These are phyloP conservation scores for Panopea generosa DNA, from an alignment of 2,888 invertebrate species.

Conservation along the genomic window DNA sequence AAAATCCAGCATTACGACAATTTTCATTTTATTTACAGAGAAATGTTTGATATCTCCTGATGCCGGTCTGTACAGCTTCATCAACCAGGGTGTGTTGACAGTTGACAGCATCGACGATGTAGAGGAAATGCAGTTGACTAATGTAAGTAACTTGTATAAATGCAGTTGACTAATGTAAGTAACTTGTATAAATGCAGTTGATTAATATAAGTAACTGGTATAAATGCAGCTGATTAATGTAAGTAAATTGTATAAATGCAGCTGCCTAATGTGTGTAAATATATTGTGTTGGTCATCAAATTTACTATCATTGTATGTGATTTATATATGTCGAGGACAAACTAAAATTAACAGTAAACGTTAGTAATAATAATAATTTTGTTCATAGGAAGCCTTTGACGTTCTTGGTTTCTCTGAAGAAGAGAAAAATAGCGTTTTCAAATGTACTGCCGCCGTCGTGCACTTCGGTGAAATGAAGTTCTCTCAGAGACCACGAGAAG, in stretches of 20 bases:
- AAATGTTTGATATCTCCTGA: constrained; percentile 93
- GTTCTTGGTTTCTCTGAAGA: constrained; percentile 97
- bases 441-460: constrained; percentile 98
- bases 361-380: background rate
- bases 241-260: constrained; percentile 43
- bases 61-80: constrained; percentile 91
- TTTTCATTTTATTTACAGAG: constrained; percentile 88
- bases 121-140: constrained; percentile 91
- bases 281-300: too few relatives aligned
- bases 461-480: constrained; percentile 99
- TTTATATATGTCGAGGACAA: too few relatives aligned
- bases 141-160: constrained; percentile 87
- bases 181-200: constrained; percentile 87
- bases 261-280: background rate
- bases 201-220: constrained; percentile 76
- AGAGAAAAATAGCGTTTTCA: constrained; percentile 98
- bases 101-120: constrained; percentile 98
- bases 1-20: too few relatives aligned
- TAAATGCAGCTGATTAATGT: constrained; percentile 88
- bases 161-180: constrained; percentile 85
- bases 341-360: background rate
- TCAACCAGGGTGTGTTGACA: constrained; percentile 97
- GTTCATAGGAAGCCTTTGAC: constrained; percentile 97
- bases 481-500: constrained; percentile 99
- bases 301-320: too few relatives aligned